Percentiles rank a stretch among this genome's conserved stretches.
Conservation (phyloP, 2,797 vertebrate genomes). For the Tympanoctomys barrerae region DNA sequence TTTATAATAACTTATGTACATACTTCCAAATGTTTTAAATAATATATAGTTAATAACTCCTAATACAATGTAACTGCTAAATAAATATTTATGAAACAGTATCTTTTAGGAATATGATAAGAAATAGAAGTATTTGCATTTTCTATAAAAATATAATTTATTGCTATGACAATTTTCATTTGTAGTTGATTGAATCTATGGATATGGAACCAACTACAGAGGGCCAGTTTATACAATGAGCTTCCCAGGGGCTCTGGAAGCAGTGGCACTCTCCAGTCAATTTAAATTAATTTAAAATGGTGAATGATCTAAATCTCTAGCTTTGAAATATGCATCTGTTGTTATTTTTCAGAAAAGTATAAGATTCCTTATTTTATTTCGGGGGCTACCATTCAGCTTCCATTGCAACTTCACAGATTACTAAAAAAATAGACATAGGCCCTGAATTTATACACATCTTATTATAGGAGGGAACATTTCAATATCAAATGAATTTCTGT, state of each 20-base stretch:
- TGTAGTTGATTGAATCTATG: neutral
- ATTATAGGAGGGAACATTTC: neutral
- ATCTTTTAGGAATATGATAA: neutral
- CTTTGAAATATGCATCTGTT: neutral
- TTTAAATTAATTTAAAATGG: slow-evolving; percentile 43
- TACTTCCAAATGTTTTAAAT: neutral
- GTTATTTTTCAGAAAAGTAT: neutral
- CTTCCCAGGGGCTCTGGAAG: neutral
- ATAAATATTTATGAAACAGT: neutral
- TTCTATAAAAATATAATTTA: neutral
- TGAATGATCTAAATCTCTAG: neutral
- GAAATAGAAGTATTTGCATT: neutral
- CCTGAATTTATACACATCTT: neutral
- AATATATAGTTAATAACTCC: neutral
- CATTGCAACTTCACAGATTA: neutral
- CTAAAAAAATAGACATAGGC: neutral
- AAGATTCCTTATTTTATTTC: neutral
- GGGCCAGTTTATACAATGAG: neutral
- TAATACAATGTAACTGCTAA: neutral
- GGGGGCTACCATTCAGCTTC: neutral
- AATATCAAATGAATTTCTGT: neutral
- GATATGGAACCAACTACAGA: neutral
- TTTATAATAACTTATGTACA: neutral
- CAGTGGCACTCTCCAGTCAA: neutral
- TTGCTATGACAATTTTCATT: neutral